Conservation (phyloP, 2,113 vertebrate species). For the Elephas maximus region DNA sequence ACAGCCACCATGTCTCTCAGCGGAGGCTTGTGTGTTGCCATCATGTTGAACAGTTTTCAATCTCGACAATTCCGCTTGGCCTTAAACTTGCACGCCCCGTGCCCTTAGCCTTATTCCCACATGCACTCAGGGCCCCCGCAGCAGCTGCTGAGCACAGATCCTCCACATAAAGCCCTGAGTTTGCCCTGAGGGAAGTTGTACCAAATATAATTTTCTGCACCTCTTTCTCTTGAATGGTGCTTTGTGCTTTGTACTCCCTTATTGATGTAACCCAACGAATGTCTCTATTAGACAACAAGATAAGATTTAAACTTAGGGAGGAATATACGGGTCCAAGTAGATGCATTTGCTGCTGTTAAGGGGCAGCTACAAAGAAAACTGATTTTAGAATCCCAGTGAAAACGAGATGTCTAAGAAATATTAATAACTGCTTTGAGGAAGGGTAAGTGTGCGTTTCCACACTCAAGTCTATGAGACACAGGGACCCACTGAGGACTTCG, state of each 20-base stretch:
- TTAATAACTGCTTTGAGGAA: background rate
- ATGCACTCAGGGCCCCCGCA: rapidly evolving
- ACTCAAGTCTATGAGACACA: background rate
- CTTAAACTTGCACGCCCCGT: background rate
- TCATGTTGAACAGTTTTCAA: too few relatives aligned
- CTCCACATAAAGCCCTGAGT: background rate
- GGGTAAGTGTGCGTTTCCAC: background rate
- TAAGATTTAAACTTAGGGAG: background rate
- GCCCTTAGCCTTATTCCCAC: background rate
- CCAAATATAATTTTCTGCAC: background rate
- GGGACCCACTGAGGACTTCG: background rate
- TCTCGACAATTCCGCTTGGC: rapidly evolving
- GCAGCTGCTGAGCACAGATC: background rate
- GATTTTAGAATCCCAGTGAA: background rate
- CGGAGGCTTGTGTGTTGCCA: too few relatives aligned
- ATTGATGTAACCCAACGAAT: background rate
- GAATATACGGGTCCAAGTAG: background rate
- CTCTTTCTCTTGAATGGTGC: background rate
- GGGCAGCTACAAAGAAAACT: background rate
- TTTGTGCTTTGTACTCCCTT: too few relatives aligned
- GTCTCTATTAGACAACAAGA: background rate
- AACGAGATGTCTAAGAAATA: background rate
- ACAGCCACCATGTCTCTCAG: too few relatives aligned
- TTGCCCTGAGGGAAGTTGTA: background rate
- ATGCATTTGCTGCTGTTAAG: background rate